Conservation (phyloP, 1,140 invertebrate genomes). For the Stenopsyche tienmushanensis region DNA sequence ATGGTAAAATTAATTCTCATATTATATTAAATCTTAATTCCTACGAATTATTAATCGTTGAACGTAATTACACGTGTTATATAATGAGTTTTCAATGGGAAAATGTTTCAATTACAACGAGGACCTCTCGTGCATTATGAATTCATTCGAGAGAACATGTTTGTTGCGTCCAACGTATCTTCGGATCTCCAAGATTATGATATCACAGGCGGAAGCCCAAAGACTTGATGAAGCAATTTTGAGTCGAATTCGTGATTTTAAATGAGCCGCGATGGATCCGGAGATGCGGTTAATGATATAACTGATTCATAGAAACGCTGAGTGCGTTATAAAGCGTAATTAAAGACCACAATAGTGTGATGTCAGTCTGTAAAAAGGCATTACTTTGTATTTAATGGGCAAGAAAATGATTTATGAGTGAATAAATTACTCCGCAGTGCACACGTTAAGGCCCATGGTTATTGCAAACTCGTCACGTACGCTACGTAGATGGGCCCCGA, state of each 20-base stretch:
- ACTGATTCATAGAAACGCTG: background rate
- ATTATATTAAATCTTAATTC: no score
- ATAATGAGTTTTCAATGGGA: no score
- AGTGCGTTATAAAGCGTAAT: background rate
- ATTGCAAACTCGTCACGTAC: slow-evolving; percentile 21
- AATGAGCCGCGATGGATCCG: no score
- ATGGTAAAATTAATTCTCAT: no score
- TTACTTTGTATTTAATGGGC: background rate
- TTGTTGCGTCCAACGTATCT: background rate
- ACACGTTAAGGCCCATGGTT: slow-evolving; percentile 3
- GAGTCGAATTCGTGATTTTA: no score
- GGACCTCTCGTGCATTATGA: no score
- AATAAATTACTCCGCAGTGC: background rate
- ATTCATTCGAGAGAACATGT: no score
- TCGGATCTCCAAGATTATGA: no score
- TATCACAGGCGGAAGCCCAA: no score
- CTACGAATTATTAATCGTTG: no score
- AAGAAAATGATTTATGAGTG: slow-evolving; percentile 13
- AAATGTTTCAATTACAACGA: no score
- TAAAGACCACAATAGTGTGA: background rate
- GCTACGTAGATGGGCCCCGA: background rate
- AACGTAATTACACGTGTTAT: no score
- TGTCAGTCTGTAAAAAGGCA: background rate
- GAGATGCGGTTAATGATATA: background rate
- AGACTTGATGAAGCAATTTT: background rate